phyloP scores from a whole-genome alignment of 2,888 invertebrate species.

The Cheilosia soror region DNA sequence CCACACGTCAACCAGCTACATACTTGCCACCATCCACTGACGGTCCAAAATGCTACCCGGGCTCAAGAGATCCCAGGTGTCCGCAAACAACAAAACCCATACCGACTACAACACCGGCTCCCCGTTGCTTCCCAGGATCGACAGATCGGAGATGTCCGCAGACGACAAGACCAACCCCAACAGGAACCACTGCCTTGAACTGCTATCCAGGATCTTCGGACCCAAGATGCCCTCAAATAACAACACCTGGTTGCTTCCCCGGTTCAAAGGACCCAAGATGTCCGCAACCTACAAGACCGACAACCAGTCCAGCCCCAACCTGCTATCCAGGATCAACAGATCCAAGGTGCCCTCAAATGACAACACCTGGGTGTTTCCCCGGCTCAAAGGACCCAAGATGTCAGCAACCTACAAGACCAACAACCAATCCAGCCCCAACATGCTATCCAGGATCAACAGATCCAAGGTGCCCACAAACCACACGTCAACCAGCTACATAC shows the following conservation, averaged over 20 bases:
- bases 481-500: constrained; percentile 55
- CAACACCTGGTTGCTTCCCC: constrained; percentile 36
- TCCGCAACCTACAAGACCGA: constrained; percentile 68
- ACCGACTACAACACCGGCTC: not conserved
- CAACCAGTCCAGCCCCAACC: constrained; percentile 72
- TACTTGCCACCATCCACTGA: constrained; percentile 74
- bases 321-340: constrained; percentile 78
- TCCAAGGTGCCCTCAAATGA: constrained; percentile 77
- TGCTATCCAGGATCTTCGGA: not conserved
- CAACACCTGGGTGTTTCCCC: not conserved
- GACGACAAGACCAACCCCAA: not conserved
- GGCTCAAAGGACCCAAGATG: not conserved
- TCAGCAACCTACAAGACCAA: constrained; percentile 57
- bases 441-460: constrained; percentile 81
- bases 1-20: constrained; percentile 78
- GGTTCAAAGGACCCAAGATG: constrained; percentile 81
- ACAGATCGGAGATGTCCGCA: not conserved
- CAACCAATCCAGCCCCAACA: not conserved
- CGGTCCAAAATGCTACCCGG: constrained; percentile 74
- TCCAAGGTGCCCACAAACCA: constrained; percentile 79
- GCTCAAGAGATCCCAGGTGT: no score
- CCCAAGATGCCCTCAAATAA: not conserved
- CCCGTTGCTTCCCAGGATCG: not conserved
- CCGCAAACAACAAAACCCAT: not conserved
- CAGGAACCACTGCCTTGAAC: no score